Evolutionary conservation across 2,888 invertebrate species (phyloP).

Genomic region (Bunonema sp.): DNA sequence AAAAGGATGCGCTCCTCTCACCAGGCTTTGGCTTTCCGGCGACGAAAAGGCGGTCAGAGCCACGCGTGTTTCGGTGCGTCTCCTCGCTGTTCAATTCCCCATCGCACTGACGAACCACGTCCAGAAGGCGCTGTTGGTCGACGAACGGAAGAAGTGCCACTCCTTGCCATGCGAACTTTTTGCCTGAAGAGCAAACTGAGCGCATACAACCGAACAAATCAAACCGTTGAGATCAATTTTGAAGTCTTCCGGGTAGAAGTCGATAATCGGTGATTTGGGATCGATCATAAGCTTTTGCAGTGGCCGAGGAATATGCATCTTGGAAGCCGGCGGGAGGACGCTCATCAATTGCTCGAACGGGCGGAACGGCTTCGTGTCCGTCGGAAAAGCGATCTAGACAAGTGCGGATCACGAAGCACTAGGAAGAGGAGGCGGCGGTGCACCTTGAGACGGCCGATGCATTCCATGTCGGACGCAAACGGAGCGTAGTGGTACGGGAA

Average conservation of each 20-base stretch:
- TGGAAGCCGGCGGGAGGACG: constrained; percentile 90
- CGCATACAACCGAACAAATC: neutral
- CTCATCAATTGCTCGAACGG: constrained; percentile 97
- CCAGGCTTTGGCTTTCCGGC: constrained; percentile 49
- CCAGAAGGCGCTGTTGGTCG: constrained; percentile 68
- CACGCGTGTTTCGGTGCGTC: constrained; percentile 68
- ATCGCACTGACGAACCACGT: constrained; percentile 46
- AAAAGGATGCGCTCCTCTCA: neutral
- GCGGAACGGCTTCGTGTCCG: constrained; percentile 77
- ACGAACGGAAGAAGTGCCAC: constrained; percentile 94
- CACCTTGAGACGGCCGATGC: neutral
- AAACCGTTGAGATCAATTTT: constrained; percentile 46
- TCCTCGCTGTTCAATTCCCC: constrained; percentile 54
- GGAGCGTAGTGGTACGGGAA: constrained; percentile 99
- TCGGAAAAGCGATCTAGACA: constrained; percentile 67
- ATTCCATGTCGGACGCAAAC: constrained; percentile 95
- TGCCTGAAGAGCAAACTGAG: constrained; percentile 58
- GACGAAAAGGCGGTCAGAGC: constrained; percentile 77
- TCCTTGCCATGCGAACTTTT: constrained; percentile 98
- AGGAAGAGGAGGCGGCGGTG: no score
- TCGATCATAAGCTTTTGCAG: constrained; percentile 85
- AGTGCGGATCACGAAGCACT: no score
- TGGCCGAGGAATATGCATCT: constrained; percentile 71
- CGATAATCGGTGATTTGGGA: constrained; percentile 81
- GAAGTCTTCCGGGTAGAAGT: constrained; percentile 94